phyloP scores from a whole-genome alignment of 1,140 invertebrate species.

The Lasioglossum albipes region DNA sequence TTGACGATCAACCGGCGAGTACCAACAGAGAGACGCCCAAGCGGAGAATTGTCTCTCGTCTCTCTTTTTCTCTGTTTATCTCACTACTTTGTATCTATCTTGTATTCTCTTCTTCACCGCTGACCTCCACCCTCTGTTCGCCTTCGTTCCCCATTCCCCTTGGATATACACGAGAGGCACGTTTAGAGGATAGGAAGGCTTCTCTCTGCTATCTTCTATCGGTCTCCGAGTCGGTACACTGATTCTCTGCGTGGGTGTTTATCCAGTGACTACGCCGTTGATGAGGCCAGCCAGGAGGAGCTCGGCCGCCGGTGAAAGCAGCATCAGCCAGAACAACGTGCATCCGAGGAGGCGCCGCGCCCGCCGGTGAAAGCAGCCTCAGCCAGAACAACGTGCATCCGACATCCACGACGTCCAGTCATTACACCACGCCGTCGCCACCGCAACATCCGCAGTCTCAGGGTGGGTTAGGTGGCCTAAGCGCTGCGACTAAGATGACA shows the following conservation, averaged over 20 bases:
- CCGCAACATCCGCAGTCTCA: constrained; percentile 76
- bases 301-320: constrained; percentile 75
- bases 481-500: no score
- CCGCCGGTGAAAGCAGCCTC: constrained; percentile 73
- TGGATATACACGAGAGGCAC: constrained; percentile 21
- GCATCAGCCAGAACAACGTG: constrained; percentile 70
- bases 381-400: constrained; percentile 73
- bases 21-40: background rate
- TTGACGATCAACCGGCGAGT: constrained; percentile 10
- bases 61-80: background rate
- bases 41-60: constrained; percentile 4
- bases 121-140: background rate
- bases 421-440: constrained; percentile 78
- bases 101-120: background rate
- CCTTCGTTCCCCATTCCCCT: background rate
- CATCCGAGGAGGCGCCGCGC: no score
- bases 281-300: constrained; percentile 73
- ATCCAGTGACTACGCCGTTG: constrained; percentile 74
- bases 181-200: constrained; percentile 34
- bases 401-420: constrained; percentile 77
- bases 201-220: background rate
- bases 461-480: constrained; percentile 68
- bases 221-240: constrained; percentile 20
- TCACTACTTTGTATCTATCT: background rate
- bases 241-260: constrained; percentile 48